Conservation (phyloP, 2,888 invertebrate species). For the Gerosis bhagava region DNA sequence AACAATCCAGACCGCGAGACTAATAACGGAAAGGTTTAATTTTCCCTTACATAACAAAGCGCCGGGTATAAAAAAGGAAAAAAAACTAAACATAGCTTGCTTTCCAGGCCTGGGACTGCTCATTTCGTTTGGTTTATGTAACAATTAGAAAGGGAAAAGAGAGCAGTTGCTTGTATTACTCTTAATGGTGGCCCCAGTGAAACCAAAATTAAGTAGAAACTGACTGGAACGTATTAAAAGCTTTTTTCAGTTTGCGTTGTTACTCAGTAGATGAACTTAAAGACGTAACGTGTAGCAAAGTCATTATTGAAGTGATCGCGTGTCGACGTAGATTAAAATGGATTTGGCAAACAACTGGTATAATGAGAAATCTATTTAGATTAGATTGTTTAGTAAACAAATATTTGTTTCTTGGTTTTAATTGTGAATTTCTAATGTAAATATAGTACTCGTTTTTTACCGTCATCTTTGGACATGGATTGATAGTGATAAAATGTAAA, state of each 20-base stretch:
- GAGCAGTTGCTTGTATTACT: slow-evolving; percentile 40
- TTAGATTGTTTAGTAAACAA: not conserved
- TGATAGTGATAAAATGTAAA: too few species aligned
- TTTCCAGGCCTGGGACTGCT: slow-evolving; percentile 44
- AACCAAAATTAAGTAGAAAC: too few species aligned
- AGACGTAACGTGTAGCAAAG: slow-evolving; percentile 1
- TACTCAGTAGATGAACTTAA: too few species aligned
- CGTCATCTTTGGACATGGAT: too few species aligned
- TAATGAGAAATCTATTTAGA: slow-evolving; percentile 6
- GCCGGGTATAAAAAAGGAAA: slow-evolving; percentile 3
- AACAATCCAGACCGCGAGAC: slow-evolving; percentile 8
- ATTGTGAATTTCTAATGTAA: too few species aligned
- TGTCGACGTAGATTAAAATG: slow-evolving; percentile 8
- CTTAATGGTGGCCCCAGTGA: too few species aligned
- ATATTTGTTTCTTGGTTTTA: too few species aligned
- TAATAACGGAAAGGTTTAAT: slow-evolving; percentile 17
- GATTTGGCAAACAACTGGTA: slow-evolving; percentile 11
- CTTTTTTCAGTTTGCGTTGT: too few species aligned
- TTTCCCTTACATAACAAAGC: slow-evolving; percentile 14
- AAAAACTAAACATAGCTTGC: slow-evolving; percentile 6
- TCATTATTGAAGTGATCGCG: slow-evolving; percentile 13
- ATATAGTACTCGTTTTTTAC: too few species aligned
- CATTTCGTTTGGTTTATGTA: slow-evolving; percentile 67
- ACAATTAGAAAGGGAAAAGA: slow-evolving; percentile 63
- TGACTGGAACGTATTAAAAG: too few species aligned